These are phyloP conservation scores for Lordiphosa mommai DNA, from an alignment of 1,140 invertebrate species.

Conservation along the genomic window DNA sequence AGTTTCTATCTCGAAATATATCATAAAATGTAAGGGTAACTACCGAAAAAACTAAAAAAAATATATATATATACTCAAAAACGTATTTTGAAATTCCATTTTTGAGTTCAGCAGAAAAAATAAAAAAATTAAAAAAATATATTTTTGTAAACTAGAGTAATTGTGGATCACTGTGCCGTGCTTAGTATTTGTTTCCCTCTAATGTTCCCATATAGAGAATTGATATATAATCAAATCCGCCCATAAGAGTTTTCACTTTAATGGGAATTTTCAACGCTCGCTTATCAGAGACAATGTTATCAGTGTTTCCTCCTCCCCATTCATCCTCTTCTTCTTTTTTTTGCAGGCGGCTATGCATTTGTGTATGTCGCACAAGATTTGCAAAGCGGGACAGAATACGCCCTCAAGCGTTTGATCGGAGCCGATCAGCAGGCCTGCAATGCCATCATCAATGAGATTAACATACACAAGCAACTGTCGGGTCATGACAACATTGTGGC, in stretches of 20 bases:
- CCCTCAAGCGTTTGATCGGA: slow-evolving; percentile 91
- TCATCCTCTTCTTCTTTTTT: slow-evolving; percentile 25
- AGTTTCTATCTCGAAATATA: too few relatives aligned
- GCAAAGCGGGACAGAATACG: slow-evolving; percentile 92
- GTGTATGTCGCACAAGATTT: slow-evolving; percentile 96
- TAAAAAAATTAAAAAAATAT: too few relatives aligned
- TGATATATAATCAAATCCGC: not conserved
- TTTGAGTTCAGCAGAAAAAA: too few relatives aligned
- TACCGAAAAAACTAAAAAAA: too few relatives aligned
- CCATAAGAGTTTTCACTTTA: not conserved
- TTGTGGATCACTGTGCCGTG: too few relatives aligned
- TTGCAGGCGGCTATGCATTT: slow-evolving; percentile 95
- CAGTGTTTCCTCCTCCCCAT: slow-evolving; percentile 25
- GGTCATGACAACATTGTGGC: slow-evolving; percentile 91
- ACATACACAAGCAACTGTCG: slow-evolving; percentile 87
- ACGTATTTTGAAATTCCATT: too few relatives aligned
- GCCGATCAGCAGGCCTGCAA: slow-evolving; percentile 89
- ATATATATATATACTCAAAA: too few relatives aligned
- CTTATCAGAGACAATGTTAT: slow-evolving; percentile 50
- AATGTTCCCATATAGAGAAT: not conserved
- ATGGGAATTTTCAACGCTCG: not conserved
- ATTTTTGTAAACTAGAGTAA: too few relatives aligned
- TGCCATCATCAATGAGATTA: slow-evolving; percentile 89
- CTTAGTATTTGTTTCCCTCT: too few relatives aligned
- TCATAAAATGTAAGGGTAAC: too few relatives aligned